Evolutionary conservation across 2,888 invertebrate genomes (phyloP), one percentile per base, ranked within the genome.

Genomic region (Trissonchulus latispiculum): DNA sequence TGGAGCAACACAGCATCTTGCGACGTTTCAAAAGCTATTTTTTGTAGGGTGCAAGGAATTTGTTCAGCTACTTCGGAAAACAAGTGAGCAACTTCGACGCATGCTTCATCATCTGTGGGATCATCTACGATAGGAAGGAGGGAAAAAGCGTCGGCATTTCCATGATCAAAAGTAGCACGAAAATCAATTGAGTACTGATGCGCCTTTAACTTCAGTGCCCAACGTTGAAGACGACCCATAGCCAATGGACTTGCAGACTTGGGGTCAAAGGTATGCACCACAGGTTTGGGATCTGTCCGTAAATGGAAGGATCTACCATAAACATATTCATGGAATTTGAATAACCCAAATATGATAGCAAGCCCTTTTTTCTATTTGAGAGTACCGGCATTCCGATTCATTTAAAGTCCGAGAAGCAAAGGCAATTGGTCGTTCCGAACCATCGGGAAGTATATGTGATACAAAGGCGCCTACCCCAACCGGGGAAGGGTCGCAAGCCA

Each of bases 341-440:
- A 79, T 0, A 83, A 78, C 0, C 81, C 83, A 75, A 81, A 85
- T 1, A 84, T 79, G 2, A 84, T 75, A 15, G 80, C 74, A 15
- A 48, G 23, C 8, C 48, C 48, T 48, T 48, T 48, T 48, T 23
- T 48, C 48, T 48, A 48, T 48, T 23, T 48, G 48, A 48, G 48
- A 48, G 48, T 48, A 48, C 23, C 8, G 48, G 8, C 23, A 15
- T 23, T 48, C 48, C 8, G 48, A 48, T 48, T 23, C 8, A 48
- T 48, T 48, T 48, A 48, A n/a, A 48, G 48, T 48, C 8, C 48
- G 48, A 48, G 48, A 48, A 48, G 48, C 48, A 23, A 15, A n/a
- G n/a, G n/a, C n/a, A n/a, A 48, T 8, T 23, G 48, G 23, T 48
- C 8, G 48, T 23, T 48, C 48, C 8, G 48, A 48, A 48, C 48